Conservation (phyloP, 2,113 vertebrate genomes). For the Arenaria interpres region DNA sequence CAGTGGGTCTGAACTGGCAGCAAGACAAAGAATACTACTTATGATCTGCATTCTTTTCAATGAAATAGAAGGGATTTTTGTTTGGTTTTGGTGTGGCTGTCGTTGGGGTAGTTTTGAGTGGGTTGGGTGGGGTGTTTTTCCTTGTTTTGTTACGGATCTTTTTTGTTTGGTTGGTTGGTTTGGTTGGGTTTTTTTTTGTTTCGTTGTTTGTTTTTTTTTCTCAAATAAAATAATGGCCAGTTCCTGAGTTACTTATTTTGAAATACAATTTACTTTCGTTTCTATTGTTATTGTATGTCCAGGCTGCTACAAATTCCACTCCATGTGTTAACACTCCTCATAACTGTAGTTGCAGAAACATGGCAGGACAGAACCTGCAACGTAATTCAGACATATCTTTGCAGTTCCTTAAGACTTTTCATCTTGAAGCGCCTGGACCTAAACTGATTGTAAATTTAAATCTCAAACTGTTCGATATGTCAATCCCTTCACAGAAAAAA, state of each 20-base stretch:
- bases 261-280: neutral
- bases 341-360: neutral
- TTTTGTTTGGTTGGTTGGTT: neutral
- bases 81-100: neutral
- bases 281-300: neutral
- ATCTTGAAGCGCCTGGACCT: neutral
- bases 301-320: rapidly evolving
- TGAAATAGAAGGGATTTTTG: neutral
- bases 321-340: neutral
- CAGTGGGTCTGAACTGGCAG: neutral
- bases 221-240: neutral
- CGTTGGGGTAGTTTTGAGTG: neutral
- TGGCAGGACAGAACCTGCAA: neutral
- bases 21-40: neutral
- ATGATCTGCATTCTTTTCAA: neutral
- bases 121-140: neutral
- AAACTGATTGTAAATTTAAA: neutral
- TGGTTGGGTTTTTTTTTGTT: too few species aligned
- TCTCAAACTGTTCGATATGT: neutral
- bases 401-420: neutral
- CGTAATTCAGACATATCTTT: neutral
- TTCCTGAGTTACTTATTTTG: neutral
- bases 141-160: neutral
- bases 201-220: neutral
- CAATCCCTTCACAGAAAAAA: neutral